Percentiles rank a stretch among this genome's conserved stretches.
Conservation (phyloP, 2,797 vertebrate genomes). For the Lerista edwardsae region DNA sequence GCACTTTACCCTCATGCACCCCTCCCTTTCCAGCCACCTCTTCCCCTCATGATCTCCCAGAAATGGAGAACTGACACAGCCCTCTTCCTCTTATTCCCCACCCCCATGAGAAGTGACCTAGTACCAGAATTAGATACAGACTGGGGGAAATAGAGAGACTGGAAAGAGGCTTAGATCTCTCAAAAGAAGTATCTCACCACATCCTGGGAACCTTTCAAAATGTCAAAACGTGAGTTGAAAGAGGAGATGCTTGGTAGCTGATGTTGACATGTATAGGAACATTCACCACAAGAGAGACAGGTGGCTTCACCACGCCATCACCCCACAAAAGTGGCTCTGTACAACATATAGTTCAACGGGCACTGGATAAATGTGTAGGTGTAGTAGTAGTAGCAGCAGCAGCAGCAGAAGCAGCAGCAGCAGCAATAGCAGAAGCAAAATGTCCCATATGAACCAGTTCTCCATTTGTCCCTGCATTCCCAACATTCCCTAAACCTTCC, state of each 20-base stretch:
- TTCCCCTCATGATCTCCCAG: too few species aligned
- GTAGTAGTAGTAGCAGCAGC: background rate
- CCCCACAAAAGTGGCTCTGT: background rate
- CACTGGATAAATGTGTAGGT: background rate
- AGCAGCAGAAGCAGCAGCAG: background rate
- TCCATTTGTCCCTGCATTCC: background rate
- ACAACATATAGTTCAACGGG: background rate
- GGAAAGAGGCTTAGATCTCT: background rate
- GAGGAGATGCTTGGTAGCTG: background rate
- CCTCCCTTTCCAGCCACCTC: background rate
- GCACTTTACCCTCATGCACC: background rate
- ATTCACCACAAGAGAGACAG: background rate
- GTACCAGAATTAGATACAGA: background rate
- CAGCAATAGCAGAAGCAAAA: background rate
- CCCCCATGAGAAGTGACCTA: background rate
- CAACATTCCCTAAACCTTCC: background rate
- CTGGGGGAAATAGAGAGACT: background rate
- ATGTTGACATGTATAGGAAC: background rate
- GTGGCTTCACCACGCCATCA: background rate
- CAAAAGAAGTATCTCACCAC: background rate
- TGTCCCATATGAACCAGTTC: background rate
- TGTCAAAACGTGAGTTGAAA: slow-evolving; percentile 1
- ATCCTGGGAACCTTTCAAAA: background rate
- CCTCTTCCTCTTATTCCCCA: background rate
- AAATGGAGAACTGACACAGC: background rate